Evolutionary conservation across 2,113 vertebrate species (phyloP), one percentile per base, ranked within the genome.

Genomic region (Sakesphorus luctuosus): DNA sequence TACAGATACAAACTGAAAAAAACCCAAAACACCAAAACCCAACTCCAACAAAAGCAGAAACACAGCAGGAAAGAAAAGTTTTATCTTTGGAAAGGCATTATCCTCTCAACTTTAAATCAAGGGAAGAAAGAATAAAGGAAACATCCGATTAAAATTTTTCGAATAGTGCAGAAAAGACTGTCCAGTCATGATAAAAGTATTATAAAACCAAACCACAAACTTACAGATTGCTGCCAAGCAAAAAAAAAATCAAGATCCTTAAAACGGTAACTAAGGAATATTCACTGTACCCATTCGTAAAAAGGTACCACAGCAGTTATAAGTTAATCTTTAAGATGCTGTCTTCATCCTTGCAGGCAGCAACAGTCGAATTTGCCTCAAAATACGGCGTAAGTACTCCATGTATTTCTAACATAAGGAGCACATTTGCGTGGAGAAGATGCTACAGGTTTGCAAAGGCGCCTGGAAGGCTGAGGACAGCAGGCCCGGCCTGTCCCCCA

Each of bases 21-120:
- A n/a, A n/a, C n/a, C n/a, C n/a, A n/a, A 28, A 0, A 2, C 26
- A 65, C 4, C 36, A 44, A 76, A 63, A 44, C 0, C 7, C 16
- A 38, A 26, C 10, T 14, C 58, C 38, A 67, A 33, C 2, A 26
- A 31, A 44, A 31, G 18, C 11, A 38, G 3, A 28, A 61, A 29
- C 1, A 25, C 9, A 11, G 3, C 8, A 40, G 15, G 11, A 65
- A 80, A 68, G 7, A 31, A 15, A 75, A 78, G 13, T 8, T 74
- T 55, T 55, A 31, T 75, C 63, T 72, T 63, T 44, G 17, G 25
- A 73, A 81, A 77, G 4, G 18, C 20, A 13, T 5, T 10, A 8
- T 47, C 4, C 18, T 71, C 35, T 75, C 17, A 47, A 38, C n/a
- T 58, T 75, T 35, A 69, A 89, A 28, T 20, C 13, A 46, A 13